Evolutionary conservation across 2,888 invertebrate genomes (phyloP).

Genomic region (Eristalinus aeneus): DNA sequence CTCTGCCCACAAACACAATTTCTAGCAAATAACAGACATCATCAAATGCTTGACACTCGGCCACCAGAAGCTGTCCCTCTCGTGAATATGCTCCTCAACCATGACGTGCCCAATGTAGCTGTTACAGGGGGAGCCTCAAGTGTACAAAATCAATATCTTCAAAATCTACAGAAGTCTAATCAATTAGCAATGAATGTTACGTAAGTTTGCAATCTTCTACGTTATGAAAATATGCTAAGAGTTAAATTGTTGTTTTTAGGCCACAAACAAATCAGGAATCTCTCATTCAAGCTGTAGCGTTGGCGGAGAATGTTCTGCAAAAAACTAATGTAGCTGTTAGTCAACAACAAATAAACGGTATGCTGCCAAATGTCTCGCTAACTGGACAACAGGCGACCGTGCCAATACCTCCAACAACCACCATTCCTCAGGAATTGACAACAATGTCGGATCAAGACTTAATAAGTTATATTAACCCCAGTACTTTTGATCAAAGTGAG

Average conservation of each 20-base stretch:
- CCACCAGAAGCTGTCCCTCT: slow-evolving; percentile 72
- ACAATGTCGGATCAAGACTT: slow-evolving; percentile 94
- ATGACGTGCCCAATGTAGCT: slow-evolving; percentile 72
- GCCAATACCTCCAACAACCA: slow-evolving; percentile 74
- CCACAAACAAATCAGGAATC: slow-evolving; percentile 78
- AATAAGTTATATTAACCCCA: slow-evolving; percentile 93
- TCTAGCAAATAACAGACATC: slow-evolving; percentile 51
- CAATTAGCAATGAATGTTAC: slow-evolving; percentile 62
- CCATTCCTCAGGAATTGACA: slow-evolving; percentile 88
- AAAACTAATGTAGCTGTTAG: slow-evolving; percentile 77
- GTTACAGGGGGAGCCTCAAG: slow-evolving; percentile 72
- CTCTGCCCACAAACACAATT: slow-evolving; percentile 54
- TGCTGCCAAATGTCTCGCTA: slow-evolving; percentile 72
- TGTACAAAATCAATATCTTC: slow-evolving; percentile 72
- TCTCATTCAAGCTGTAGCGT: slow-evolving; percentile 78
- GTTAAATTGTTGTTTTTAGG: slow-evolving; percentile 57
- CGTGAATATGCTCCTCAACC: slow-evolving; percentile 77
- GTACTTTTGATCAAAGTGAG: slow-evolving; percentile 92
- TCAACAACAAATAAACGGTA: slow-evolving; percentile 73
- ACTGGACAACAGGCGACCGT: slow-evolving; percentile 78
- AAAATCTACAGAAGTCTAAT: slow-evolving; percentile 72
- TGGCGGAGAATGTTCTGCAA: slow-evolving; percentile 78
- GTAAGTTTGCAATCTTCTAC: slow-evolving; percentile 50
- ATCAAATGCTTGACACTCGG: slow-evolving; percentile 49
- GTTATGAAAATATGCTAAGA: neutral